These are phyloP conservation scores for Nannobrachium achirus DNA, from an alignment of 2,113 vertebrate genomes.

Conservation along the genomic window DNA sequence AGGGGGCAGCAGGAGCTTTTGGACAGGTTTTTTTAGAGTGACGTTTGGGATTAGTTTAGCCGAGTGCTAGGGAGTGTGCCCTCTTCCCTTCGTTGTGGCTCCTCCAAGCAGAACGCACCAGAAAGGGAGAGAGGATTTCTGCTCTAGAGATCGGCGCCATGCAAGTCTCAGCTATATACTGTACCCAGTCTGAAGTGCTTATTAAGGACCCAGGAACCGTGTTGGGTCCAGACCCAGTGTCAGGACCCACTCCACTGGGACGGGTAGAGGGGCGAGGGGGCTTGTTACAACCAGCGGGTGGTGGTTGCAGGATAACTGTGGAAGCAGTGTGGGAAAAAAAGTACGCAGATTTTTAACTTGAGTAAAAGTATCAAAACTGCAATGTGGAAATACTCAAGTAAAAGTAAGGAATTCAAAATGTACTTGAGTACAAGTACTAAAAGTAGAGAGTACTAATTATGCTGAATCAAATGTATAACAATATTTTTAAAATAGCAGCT, in stretches of 20 bases:
- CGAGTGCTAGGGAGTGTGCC: conserved; percentile 33
- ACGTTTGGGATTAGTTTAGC: conserved; percentile 36
- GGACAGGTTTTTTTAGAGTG: conserved; percentile 10
- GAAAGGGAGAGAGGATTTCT: conserved; percentile 53
- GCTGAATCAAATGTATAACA: no score
- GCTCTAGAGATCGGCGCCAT: conserved; percentile 43
- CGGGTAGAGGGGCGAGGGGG: background rate
- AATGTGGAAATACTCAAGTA: no score
- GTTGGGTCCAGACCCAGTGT: conserved; percentile 36
- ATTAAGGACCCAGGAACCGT: conserved; percentile 52
- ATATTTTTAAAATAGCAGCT: no score
- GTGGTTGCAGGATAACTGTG: no score
- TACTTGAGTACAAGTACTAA: no score
- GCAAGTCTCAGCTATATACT: conserved; percentile 19
- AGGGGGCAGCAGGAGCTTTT: conserved; percentile 1
- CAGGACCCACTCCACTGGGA: conserved; percentile 26
- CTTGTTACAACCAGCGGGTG: no score
- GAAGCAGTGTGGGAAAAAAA: conserved; percentile 44
- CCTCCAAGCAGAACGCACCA: conserved; percentile 47
- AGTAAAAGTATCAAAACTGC: no score
- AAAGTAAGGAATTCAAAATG: no score
- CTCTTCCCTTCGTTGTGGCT: conserved; percentile 35
- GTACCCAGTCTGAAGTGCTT: conserved; percentile 52
- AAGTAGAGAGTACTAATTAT: no score
- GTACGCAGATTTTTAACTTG: no score